Conservation (phyloP, 2,797 vertebrate genomes). For the Peromyscus eremicus region DNA sequence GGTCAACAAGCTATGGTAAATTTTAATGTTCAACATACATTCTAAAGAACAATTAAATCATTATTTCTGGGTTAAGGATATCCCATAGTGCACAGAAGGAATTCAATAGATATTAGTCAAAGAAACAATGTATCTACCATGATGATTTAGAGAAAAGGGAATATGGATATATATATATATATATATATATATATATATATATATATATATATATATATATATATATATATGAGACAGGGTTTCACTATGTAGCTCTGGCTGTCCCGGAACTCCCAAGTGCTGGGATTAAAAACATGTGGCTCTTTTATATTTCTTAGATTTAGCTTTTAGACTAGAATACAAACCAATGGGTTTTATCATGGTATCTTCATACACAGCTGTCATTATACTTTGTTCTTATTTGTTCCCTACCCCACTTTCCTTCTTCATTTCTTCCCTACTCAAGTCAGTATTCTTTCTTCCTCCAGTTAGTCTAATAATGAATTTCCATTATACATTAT, state of each 20-base stretch:
- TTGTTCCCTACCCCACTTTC: not conserved
- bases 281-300: not conserved
- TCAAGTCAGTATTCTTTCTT: not conserved
- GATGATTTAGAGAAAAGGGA: not conserved
- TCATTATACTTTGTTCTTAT: not conserved
- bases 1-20: not conserved
- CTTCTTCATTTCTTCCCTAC: not conserved
- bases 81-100: not conserved
- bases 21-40: conserved; percentile 50
- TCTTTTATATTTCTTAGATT: not conserved
- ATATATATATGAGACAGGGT: too few relatives aligned
- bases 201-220: not conserved
- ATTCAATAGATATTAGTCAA: not conserved
- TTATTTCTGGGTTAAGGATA: not conserved
- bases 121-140: not conserved
- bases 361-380: not conserved
- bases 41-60: not conserved
- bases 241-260: too few relatives aligned
- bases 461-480: not conserved
- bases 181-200: too few relatives aligned
- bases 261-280: not conserved
- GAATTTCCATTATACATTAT: not conserved
- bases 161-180: too few relatives aligned
- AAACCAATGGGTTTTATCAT: not conserved
- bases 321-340: not conserved